Conservation (phyloP, 2,113 vertebrate genomes). For the Cyphomyrus plagiostoma region DNA sequence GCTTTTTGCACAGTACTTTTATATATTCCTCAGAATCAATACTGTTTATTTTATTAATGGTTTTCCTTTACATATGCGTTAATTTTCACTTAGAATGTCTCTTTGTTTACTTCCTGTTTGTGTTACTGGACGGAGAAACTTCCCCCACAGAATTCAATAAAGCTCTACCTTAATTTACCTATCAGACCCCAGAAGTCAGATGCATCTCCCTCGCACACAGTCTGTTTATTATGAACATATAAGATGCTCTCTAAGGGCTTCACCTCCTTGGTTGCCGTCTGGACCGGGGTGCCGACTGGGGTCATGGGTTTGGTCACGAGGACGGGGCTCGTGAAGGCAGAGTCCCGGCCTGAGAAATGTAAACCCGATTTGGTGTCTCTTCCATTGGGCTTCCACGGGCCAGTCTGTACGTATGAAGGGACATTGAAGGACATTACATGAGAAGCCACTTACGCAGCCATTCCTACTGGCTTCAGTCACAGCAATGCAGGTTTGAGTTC, state of each 20-base stretch:
- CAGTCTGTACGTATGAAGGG: conserved; percentile 61
- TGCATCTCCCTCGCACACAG: neutral
- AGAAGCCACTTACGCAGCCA: neutral
- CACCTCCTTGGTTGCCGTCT: conserved; percentile 91
- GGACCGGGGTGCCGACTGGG: conserved; percentile 73
- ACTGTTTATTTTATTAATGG: neutral
- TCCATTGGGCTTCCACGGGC: conserved; percentile 87
- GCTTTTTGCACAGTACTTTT: neutral
- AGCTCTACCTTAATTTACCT: neutral
- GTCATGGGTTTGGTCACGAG: conserved; percentile 88
- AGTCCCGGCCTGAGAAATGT: conserved; percentile 84
- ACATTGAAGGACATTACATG: neutral
- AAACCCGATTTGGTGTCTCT: conserved; percentile 86
- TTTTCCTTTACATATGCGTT: neutral
- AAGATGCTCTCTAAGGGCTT: conserved; percentile 5
- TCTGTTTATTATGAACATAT: neutral
- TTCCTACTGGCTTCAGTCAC: neutral
- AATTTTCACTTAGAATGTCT: neutral
- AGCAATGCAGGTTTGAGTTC: neutral
- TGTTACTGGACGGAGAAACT: neutral
- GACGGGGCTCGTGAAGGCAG: conserved; percentile 91
- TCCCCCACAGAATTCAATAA: neutral
- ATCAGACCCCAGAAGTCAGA: neutral
- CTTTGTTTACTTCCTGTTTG: neutral
- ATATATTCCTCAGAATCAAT: neutral